These are phyloP conservation scores for Tilapia sparmanii DNA, from an alignment of 2,113 vertebrate genomes.

Conservation along the genomic window DNA sequence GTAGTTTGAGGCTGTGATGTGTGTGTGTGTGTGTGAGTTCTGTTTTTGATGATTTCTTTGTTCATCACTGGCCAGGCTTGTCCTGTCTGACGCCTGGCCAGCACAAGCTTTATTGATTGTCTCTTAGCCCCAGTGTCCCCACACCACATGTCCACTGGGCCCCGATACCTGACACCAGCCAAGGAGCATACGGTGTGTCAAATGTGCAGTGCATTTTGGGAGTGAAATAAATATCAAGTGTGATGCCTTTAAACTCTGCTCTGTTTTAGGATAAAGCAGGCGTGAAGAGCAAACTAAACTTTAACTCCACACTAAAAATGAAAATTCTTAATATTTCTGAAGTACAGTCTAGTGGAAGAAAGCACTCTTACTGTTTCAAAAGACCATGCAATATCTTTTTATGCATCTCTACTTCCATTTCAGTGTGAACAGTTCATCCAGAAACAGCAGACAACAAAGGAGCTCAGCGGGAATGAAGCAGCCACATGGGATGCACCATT, in stretches of 20 bases:
- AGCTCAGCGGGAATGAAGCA: neutral
- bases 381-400: neutral
- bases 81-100: neutral
- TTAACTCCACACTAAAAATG: neutral
- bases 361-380: fast-evolving
- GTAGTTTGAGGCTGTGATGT: neutral
- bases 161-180: slow-evolving; percentile 43
- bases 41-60: neutral
- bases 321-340: neutral
- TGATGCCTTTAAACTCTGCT: neutral
- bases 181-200: neutral
- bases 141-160: slow-evolving; percentile 29
- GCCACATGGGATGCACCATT: neutral
- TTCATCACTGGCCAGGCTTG: neutral
- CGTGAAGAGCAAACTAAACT: neutral
- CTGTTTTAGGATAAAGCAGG: fast-evolving
- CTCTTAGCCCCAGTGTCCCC: slow-evolving; percentile 19
- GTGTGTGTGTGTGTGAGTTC: neutral
- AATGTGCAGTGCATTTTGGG: neutral
- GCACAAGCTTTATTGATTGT: slow-evolving; percentile 43
- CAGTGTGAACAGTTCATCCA: neutral
- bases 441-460: neutral
- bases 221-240: neutral
- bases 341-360: neutral
- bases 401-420: neutral